These are phyloP conservation scores for Galerucella pusilla DNA, from an alignment of 2,888 invertebrate species.

Conservation along the genomic window DNA sequence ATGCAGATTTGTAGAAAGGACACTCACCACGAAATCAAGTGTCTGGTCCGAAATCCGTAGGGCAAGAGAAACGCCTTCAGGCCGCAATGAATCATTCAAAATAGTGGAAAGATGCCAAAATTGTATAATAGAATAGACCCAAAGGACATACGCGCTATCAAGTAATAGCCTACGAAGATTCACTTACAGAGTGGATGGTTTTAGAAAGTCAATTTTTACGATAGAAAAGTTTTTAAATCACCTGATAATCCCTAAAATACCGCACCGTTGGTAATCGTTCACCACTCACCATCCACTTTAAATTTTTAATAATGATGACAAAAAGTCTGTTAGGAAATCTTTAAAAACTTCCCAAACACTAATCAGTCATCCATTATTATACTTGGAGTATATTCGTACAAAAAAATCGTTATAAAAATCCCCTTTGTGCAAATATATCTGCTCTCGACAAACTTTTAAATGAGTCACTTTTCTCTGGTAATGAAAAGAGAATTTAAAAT, in stretches of 20 bases:
- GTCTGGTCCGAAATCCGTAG: slow-evolving; percentile 27
- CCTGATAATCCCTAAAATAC: background rate
- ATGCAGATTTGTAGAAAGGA: slow-evolving; percentile 51
- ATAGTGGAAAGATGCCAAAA: slow-evolving; percentile 28
- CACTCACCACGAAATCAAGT: slow-evolving; percentile 38
- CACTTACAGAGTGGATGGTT: background rate
- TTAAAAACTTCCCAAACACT: slow-evolving; percentile 32
- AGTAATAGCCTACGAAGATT: background rate
- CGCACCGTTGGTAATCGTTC: slow-evolving; percentile 9
- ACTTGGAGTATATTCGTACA: slow-evolving; percentile 34
- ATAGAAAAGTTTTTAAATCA: background rate
- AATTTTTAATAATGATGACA: slow-evolving; percentile 29
- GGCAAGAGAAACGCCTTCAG: slow-evolving; percentile 16
- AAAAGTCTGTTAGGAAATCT: slow-evolving; percentile 33
- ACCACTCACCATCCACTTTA: slow-evolving; percentile 2
- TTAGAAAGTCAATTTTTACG: background rate
- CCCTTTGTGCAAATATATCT: slow-evolving; percentile 50
- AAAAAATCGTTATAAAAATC: slow-evolving; percentile 44
- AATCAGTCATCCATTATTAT: slow-evolving; percentile 44
- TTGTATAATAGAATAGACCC: slow-evolving; percentile 5
- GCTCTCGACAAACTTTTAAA: slow-evolving; percentile 48
- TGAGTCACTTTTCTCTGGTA: slow-evolving; percentile 47
- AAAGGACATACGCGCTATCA: background rate
- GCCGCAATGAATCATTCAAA: slow-evolving; percentile 21
- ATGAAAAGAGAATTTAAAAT: slow-evolving; percentile 50